phyloP scores from a whole-genome alignment of 2,888 invertebrate genomes.

The Rhagophthalmus giganteus region DNA sequence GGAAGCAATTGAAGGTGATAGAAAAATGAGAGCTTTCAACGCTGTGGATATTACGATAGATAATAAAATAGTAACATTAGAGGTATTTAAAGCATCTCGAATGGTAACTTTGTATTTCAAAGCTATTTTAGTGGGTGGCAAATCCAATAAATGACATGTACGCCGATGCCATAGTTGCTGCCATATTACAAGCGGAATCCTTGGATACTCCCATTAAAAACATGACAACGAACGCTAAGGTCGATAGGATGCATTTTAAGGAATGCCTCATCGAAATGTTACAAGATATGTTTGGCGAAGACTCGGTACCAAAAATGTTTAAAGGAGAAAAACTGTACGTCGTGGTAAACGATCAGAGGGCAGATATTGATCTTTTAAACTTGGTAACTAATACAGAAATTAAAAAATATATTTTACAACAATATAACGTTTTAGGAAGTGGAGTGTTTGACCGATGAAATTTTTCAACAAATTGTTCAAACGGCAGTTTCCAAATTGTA shows the following conservation, averaged over 20 bases:
- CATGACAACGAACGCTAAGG: slow-evolving; percentile 67
- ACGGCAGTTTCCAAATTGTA: slow-evolving; percentile 84
- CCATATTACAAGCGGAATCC: slow-evolving; percentile 80
- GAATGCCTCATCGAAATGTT: slow-evolving; percentile 88
- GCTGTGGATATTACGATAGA: slow-evolving; percentile 82
- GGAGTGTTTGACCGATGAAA: slow-evolving; percentile 77
- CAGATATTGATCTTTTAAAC: slow-evolving; percentile 80
- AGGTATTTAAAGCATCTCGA: too few relatives aligned
- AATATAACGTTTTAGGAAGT: slow-evolving; percentile 66
- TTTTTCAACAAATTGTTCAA: slow-evolving; percentile 79
- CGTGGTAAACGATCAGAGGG: slow-evolving; percentile 80
- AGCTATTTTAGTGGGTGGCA: slow-evolving; percentile 81
- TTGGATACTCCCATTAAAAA: slow-evolving; percentile 66
- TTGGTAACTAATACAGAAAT: slow-evolving; percentile 60
- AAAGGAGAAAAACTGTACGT: slow-evolving; percentile 87
- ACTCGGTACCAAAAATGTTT: slow-evolving; percentile 90
- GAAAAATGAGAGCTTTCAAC: slow-evolving; percentile 78
- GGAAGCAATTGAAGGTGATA: slow-evolving; percentile 70
- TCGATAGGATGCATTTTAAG: slow-evolving; percentile 90
- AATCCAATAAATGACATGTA: slow-evolving; percentile 97
- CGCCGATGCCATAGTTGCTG: slow-evolving; percentile 92
- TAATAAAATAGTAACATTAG: slow-evolving; percentile 80
- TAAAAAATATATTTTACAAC: background rate
- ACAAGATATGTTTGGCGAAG: slow-evolving; percentile 94
- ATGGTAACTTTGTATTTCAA: too few relatives aligned